Evolutionary conservation across 2,888 invertebrate genomes (phyloP).

Genomic region (Limnephilus lunatus): DNA sequence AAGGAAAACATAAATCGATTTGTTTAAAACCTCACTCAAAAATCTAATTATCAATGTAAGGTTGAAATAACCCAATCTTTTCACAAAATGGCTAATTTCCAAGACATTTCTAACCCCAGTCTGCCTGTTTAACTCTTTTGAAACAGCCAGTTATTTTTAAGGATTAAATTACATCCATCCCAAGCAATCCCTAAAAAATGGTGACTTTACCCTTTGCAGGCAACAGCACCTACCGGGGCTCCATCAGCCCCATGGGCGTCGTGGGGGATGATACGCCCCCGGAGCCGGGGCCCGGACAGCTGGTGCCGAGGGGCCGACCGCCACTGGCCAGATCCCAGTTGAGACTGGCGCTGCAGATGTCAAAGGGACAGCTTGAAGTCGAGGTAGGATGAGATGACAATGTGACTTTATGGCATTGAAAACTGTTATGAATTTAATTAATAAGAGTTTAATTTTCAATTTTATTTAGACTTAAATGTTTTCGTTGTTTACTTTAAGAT

Average conservation of each 20-base stretch:
- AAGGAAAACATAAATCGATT: neutral
- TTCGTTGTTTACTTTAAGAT: constrained; percentile 71
- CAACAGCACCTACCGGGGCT: constrained; percentile 63
- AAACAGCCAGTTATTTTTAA: neutral
- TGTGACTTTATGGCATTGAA: neutral
- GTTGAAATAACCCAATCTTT: neutral
- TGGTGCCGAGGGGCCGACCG: constrained; percentile 86
- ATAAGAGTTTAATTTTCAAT: neutral
- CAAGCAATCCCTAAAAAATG: neutral
- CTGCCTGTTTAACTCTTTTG: neutral
- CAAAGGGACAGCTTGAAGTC: constrained; percentile 94
- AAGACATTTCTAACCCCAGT: neutral
- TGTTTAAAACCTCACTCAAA: neutral
- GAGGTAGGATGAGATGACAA: constrained; percentile 76
- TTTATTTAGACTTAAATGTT: neutral
- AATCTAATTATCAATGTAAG: neutral
- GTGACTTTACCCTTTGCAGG: constrained; percentile 55
- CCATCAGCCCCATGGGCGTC: constrained; percentile 68
- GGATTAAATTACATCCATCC: neutral
- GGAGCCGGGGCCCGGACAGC: constrained; percentile 87
- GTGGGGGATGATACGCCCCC: constrained; percentile 77
- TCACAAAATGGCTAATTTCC: neutral
- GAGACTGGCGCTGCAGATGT: constrained; percentile 91
- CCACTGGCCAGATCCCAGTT: constrained; percentile 88
- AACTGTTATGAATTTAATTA: neutral